A percentile compares a stretch with the other conserved stretches of the same genome.
phyloP scores from a whole-genome alignment of 2,888 invertebrate species.

The Dicranocentrus wangi region DNA sequence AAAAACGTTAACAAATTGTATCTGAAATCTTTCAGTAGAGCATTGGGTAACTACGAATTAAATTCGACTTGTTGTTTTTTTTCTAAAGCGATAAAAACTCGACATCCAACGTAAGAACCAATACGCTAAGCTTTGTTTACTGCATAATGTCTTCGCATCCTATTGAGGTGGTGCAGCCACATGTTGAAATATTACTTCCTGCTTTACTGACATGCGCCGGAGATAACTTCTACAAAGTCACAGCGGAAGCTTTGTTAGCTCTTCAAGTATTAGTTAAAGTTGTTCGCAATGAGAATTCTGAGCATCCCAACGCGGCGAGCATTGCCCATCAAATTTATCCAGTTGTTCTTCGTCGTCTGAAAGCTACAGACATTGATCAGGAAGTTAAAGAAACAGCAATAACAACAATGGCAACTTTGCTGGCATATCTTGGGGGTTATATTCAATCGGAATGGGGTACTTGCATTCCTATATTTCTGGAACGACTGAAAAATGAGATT shows the following conservation, averaged over 20 bases:
- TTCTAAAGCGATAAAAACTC: conserved; percentile 87
- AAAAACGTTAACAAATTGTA: no score
- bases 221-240: conserved; percentile 98
- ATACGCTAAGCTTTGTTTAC: conserved; percentile 93
- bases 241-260: conserved; percentile 94
- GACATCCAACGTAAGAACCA: conserved; percentile 98
- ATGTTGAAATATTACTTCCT: conserved; percentile 85
- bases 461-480: conserved; percentile 95
- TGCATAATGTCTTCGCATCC: conserved; percentile 87
- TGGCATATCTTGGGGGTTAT: conserved; percentile 86
- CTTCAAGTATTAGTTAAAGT: conserved; percentile 95
- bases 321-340: conserved; percentile 70
- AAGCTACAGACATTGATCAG: conserved; percentile 97
- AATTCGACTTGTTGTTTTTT: conserved; percentile 8
- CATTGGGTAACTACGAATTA: not conserved
- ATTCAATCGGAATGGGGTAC: conserved; percentile 82
- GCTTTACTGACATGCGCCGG: conserved; percentile 91
- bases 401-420: conserved; percentile 95
- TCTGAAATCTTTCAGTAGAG: not conserved
- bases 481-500: conserved; percentile 96
- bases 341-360: conserved; percentile 76
- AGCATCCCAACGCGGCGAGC: conserved; percentile 62
- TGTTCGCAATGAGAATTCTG: conserved; percentile 79
- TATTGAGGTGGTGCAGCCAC: conserved; percentile 85
- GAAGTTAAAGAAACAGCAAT: conserved; percentile 99